phyloP scores from a whole-genome alignment of 2,113 vertebrate species.

The Peromyscus leucopus region DNA sequence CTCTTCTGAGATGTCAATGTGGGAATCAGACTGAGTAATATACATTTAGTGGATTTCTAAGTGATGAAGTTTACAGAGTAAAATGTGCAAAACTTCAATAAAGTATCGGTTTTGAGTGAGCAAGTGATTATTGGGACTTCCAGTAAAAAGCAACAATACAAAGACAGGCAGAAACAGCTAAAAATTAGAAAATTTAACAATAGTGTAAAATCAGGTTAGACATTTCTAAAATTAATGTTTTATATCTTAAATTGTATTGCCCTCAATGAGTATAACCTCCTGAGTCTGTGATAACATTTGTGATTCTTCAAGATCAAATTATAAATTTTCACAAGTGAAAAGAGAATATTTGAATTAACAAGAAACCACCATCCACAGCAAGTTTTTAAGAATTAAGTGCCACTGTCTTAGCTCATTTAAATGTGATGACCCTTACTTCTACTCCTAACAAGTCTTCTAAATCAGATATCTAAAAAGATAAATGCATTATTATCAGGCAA shows the following conservation, averaged over 20 bases:
- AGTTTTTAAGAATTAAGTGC: neutral
- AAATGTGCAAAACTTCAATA: neutral
- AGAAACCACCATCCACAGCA: neutral
- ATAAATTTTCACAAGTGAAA: conserved; percentile 33
- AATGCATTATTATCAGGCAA: neutral
- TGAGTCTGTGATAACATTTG: neutral
- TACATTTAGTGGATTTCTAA: neutral
- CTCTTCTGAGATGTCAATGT: neutral
- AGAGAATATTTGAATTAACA: neutral
- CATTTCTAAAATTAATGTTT: neutral
- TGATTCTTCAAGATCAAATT: conserved; percentile 4
- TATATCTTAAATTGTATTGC: neutral
- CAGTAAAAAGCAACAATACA: neutral
- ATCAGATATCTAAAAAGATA: neutral
- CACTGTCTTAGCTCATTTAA: neutral
- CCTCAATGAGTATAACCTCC: neutral
- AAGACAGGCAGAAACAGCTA: neutral
- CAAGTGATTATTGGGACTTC: neutral
- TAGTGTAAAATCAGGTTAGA: neutral
- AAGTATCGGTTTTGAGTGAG: neutral
- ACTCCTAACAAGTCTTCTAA: neutral
- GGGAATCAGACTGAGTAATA: neutral
- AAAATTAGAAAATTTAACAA: neutral
- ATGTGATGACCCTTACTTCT: neutral
- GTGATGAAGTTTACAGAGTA: neutral